Evolutionary conservation across 2,888 invertebrate genomes (phyloP).

Genomic region (Ferrisia virgata): DNA sequence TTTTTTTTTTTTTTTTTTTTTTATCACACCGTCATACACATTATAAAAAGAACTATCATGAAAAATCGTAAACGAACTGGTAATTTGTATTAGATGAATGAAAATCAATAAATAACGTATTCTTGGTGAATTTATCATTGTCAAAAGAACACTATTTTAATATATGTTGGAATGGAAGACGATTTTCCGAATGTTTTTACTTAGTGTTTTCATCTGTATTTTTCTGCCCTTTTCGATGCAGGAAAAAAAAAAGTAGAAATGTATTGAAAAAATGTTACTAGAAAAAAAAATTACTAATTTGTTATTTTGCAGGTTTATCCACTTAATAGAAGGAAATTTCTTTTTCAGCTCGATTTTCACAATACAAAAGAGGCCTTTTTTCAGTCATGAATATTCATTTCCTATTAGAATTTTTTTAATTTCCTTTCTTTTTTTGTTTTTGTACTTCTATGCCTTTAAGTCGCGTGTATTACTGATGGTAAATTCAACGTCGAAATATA

Average conservation of each 20-base stretch:
- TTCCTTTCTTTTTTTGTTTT: background rate
- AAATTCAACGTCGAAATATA: background rate
- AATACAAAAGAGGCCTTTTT: background rate
- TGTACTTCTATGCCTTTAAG: background rate
- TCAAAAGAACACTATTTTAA: background rate
- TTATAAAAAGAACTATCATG: background rate
- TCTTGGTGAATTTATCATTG: constrained; percentile 4
- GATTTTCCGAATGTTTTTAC: background rate
- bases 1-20: background rate
- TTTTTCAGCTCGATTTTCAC: background rate
- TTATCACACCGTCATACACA: background rate
- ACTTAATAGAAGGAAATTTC: background rate
- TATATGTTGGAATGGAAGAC: background rate
- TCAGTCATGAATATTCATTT: background rate
- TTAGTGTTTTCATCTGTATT: background rate
- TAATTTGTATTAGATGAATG: constrained; percentile 17
- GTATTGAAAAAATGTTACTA: background rate
- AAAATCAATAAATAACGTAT: constrained; percentile 2
- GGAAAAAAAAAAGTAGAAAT: background rate
- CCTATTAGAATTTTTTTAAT: background rate
- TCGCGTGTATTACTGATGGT: background rate
- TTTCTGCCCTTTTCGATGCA: background rate
- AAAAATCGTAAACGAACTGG: background rate
- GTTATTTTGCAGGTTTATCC: background rate
- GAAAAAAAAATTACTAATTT: background rate